Conservation (phyloP, 2,888 invertebrate species). For the Vesta saturnalis region DNA sequence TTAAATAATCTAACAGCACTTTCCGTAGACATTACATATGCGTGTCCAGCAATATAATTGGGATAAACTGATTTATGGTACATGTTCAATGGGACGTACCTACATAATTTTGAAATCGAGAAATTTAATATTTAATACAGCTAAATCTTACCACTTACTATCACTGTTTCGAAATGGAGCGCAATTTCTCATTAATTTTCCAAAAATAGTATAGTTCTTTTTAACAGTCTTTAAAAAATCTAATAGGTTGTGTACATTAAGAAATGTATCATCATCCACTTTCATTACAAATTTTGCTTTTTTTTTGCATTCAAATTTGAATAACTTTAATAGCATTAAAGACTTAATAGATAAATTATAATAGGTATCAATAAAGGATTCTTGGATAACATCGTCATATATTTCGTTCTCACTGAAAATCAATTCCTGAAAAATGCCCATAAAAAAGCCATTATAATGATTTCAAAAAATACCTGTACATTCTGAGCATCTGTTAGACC, state of each 20-base stretch:
- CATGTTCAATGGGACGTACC: slow-evolving; percentile 84
- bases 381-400: slow-evolving; percentile 83
- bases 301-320: slow-evolving; percentile 71
- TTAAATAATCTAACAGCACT: slow-evolving; percentile 72
- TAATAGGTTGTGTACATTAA: slow-evolving; percentile 78
- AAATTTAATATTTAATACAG: neutral
- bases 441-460: neutral
- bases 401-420: slow-evolving; percentile 73
- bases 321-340: slow-evolving; percentile 86
- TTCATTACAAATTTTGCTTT: slow-evolving; percentile 75
- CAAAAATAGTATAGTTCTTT: slow-evolving; percentile 69
- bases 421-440: slow-evolving; percentile 64
- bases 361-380: slow-evolving; percentile 84
- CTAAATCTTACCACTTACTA: slow-evolving; percentile 78
- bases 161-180: slow-evolving; percentile 76
- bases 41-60: slow-evolving; percentile 82
- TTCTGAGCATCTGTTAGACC: slow-evolving; percentile 68
- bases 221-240: slow-evolving; percentile 47
- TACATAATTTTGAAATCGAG: slow-evolving; percentile 50
- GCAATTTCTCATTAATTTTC: slow-evolving; percentile 82
- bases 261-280: slow-evolving; percentile 88
- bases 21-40: slow-evolving; percentile 77
- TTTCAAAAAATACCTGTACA: slow-evolving; percentile 61
- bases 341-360: slow-evolving; percentile 89
- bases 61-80: slow-evolving; percentile 78